Base-by-base conservation (phyloP, 2,888 invertebrate genomes). In the Phortica okadai region DNA sequence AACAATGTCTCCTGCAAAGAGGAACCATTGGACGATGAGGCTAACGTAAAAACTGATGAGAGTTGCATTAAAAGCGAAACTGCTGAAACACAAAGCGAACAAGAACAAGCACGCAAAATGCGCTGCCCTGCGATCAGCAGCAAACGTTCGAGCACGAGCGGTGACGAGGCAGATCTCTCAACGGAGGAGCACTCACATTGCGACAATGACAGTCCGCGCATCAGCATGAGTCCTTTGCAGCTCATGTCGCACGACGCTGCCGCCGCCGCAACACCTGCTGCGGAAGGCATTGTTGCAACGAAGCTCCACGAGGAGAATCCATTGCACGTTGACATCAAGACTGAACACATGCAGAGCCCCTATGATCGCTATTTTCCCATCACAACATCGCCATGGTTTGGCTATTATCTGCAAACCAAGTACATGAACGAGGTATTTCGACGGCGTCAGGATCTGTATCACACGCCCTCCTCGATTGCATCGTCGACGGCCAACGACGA, bases 361-460 rank as follows among this genome's bases (percentile, higher is more conserved):
- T 91, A 91, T 74, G 91, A 92, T 83, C 90, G 91, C 79, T 91
- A 92, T 82, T 91, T 92, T 76, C 91, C 91, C 76, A 91, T 92
- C 78, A 89, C 88, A 6, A 91, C 88, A 6, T 91, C 92, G 74
- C 92, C 92, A 6, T 80, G 92, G 69, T 94, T 94, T 90, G 94
- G 94, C 84, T 93, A 93, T 82, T 94, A 94, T 88, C 92, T 94
- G 84, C 93, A 94, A 85, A 93, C 93, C 82, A 94, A 94, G 91
- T 94, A 94, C 91, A 92, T 94, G 86, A 93, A 93, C 67, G 93
- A 93, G 83, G 92, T 93, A 75, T 93, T 93, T 82, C 92, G 93
- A 41, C 92, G 93, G 62, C 92, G 94, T 54, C 94, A 93, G 83
- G 94, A 94, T 89, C 93, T 94, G 79, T 94, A 94, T 79, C 90